These are phyloP conservation scores for Apamea anceps DNA, from an alignment of 2,888 invertebrate species.

Conservation along the genomic window DNA sequence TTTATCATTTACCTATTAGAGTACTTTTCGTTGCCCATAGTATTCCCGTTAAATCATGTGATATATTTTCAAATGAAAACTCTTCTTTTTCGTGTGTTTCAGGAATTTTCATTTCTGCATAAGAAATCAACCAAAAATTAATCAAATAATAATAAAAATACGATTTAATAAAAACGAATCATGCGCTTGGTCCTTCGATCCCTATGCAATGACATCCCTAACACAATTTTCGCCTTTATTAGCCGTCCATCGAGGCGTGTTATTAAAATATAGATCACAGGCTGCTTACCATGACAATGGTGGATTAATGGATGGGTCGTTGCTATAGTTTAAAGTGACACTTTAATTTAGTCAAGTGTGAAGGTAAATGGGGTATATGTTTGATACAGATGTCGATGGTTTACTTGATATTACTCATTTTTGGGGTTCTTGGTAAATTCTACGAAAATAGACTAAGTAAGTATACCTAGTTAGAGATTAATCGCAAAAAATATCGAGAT, in stretches of 20 bases:
- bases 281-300: constrained; percentile 82
- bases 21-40: too few species aligned
- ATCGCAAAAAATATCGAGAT: not conserved
- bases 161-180: constrained; percentile 24
- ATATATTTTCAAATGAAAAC: too few species aligned
- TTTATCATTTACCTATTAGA: too few species aligned
- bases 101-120: too few species aligned
- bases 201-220: constrained; percentile 62
- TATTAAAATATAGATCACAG: constrained; percentile 87
- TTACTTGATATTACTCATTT: not conserved
- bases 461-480: not conserved
- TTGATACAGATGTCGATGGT: constrained; percentile 50
- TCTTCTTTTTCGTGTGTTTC: too few species aligned
- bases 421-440: not conserved
- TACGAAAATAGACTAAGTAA: not conserved
- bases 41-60: too few species aligned
- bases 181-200: constrained; percentile 10
- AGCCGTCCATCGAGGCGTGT: constrained; percentile 81
- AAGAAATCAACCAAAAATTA: not conserved
- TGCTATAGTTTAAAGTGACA: constrained; percentile 56
- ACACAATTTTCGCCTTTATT: constrained; percentile 85
- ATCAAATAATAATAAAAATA: constrained; percentile 19
- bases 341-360: constrained; percentile 56
- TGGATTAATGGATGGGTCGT: constrained; percentile 72
- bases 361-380: constrained; percentile 52